These are phyloP conservation scores for Loxodonta africana DNA, from an alignment of 2,113 vertebrate species.

Conservation along the genomic window DNA sequence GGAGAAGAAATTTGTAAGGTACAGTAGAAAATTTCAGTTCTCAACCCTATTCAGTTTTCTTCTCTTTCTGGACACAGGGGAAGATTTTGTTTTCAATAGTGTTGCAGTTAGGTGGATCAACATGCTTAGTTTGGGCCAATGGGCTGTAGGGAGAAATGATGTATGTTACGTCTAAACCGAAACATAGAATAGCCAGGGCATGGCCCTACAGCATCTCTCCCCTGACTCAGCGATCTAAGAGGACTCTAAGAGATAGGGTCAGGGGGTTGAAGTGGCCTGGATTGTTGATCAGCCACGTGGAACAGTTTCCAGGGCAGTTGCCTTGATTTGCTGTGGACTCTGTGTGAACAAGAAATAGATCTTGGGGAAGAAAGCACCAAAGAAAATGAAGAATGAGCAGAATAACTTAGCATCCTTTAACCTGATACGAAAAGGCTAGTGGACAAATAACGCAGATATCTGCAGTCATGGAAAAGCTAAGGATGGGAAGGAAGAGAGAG, in stretches of 20 bases:
- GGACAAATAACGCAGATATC: background rate
- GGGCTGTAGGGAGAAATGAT: accelerated
- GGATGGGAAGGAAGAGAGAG: background rate
- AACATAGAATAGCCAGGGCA: background rate
- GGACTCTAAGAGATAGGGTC: background rate
- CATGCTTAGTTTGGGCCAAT: background rate
- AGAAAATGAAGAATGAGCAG: background rate
- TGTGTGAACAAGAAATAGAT: background rate
- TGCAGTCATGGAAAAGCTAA: background rate
- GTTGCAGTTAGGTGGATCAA: background rate
- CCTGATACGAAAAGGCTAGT: accelerated
- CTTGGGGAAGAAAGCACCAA: background rate
- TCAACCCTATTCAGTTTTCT: background rate
- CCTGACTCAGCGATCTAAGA: background rate
- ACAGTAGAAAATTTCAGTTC: background rate
- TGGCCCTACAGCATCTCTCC: background rate
- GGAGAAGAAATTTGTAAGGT: background rate
- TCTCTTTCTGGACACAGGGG: background rate
- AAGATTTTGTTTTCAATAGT: background rate
- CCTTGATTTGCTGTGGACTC: background rate
- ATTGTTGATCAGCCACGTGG: background rate
- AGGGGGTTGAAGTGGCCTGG: background rate
- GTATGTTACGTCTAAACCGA: background rate
- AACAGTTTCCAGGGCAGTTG: background rate
- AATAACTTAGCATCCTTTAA: background rate